A percentile compares a stretch with the other conserved stretches of the same genome.
Conservation (phyloP, 2,888 invertebrate species). For the Panorpa germanica region DNA sequence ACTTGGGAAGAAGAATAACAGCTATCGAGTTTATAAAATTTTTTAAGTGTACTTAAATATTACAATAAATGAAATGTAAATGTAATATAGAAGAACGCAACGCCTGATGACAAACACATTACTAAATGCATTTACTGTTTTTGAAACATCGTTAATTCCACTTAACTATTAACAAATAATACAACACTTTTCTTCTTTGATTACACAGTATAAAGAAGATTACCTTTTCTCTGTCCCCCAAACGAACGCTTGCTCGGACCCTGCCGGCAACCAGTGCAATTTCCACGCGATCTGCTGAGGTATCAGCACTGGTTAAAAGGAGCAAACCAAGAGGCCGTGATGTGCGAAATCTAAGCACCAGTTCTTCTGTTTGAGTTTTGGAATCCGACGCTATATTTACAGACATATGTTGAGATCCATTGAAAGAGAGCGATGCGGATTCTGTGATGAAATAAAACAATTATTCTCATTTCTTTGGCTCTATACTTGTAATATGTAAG, state of each 20-base stretch:
- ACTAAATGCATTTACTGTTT: too few species aligned
- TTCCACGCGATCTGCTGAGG: conserved; percentile 67
- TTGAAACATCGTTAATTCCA: neutral
- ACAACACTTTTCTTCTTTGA: neutral
- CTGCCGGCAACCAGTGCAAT: conserved; percentile 70
- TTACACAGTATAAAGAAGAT: too few species aligned
- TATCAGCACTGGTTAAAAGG: conserved; percentile 59
- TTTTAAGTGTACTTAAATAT: too few species aligned
- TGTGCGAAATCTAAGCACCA: conserved; percentile 72
- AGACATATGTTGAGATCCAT: conserved; percentile 75
- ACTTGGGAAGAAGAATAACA: too few species aligned
- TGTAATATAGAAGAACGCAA: too few species aligned
- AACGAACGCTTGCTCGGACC: conserved; percentile 59
- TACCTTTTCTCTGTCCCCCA: conserved; percentile 75
- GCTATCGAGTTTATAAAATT: too few species aligned
- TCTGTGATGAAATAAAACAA: conserved; percentile 48
- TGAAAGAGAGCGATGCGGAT: conserved; percentile 70
- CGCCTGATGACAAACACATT: too few species aligned
- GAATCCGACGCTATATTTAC: conserved; percentile 55
- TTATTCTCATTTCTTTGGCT: neutral
- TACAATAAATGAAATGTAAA: too few species aligned
- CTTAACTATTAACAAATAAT: neutral
- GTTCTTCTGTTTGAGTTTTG: conserved; percentile 74
- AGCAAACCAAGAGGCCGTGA: conserved; percentile 57
- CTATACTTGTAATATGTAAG: neutral